Percentiles rank a stretch among this genome's conserved stretches.
Conservation (phyloP, 2,888 invertebrate species). For the Sericinus montela region DNA sequence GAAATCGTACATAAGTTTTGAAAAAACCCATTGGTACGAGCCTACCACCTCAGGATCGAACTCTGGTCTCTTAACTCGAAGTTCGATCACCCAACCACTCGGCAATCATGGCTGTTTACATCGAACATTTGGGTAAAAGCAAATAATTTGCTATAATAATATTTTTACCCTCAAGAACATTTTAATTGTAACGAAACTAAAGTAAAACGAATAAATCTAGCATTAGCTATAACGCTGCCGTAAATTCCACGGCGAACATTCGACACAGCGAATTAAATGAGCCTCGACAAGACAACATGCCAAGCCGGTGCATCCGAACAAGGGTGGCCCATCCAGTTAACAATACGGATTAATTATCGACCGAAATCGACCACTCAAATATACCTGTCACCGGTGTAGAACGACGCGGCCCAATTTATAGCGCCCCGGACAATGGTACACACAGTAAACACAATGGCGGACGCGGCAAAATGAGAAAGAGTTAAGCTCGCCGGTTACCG, state of each 20-base stretch:
- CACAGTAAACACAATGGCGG: conserved; percentile 74
- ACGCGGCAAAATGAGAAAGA: conserved; percentile 69
- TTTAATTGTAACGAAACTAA: too few species aligned
- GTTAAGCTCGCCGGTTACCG: conserved; percentile 28
- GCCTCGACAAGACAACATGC: conserved; percentile 36
- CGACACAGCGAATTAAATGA: conserved; percentile 18
- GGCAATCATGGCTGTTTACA: too few species aligned
- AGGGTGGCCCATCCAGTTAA: conserved; percentile 72
- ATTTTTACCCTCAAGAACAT: too few species aligned
- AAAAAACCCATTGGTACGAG: too few species aligned
- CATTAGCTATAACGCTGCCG: conserved; percentile 12
- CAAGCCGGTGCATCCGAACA: conserved; percentile 47
- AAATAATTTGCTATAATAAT: too few species aligned
- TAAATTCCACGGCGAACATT: conserved; percentile 10
- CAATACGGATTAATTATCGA: conserved; percentile 78
- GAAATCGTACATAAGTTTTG: too few species aligned
- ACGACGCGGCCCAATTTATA: conserved; percentile 74
- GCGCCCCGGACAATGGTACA: conserved; percentile 74
- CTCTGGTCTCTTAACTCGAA: too few species aligned
- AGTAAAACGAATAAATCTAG: too few species aligned
- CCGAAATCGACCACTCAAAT: conserved; percentile 75
- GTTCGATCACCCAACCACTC: too few species aligned
- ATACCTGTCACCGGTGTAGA: conserved; percentile 74
- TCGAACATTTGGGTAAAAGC: too few species aligned
- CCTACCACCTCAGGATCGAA: too few species aligned